Base-by-base conservation (phyloP, 2,113 vertebrate species). In the Probosciger aterrimus region DNA sequence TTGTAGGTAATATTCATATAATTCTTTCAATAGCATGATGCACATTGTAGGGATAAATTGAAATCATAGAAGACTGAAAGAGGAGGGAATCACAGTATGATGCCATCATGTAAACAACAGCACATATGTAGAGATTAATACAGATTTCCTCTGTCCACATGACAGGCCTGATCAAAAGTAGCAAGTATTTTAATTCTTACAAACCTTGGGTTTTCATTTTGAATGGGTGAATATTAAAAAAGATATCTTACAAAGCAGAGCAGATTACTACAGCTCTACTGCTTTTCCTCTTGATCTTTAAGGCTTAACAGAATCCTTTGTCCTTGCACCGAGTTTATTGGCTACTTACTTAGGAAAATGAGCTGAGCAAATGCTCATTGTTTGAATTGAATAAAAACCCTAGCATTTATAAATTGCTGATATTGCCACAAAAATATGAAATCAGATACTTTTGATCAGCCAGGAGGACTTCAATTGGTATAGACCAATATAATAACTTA, bases 21-120 rank as follows among this genome's bases (percentile, higher is more conserved):
- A 65, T 67, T 94, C 89, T 93, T 90, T 96, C 85, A 95, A 84
- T 90, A 77, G n/a, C 49, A 78, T 39, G 91, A 92, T 95, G 94
- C 83, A 97, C 77, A 87, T 86, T 76, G 65, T 60, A 93, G 88
- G 89, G 79, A 92, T 57, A 94, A 91, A 90, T 43, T 78, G 78
- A 96, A 97, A 84, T 79, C 57, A 69, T 59, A 94, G 77, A 83
- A 92, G 94, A 82, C 55, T 76, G 83, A 86, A 96, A 82, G 71
- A 95, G 83, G 88, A 95, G 79, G 95, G 95, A 96, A 95, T 98
- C 97, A 97, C 97, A 98, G 97, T 98, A 97, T 97, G 93, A 94
- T 44, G 69, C 80, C 93, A 97, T 97, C 65, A 94, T 98, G 98
- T 98, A 98, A 98, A 98, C 96, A 97, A 84, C 35, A 92, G 95